Conservation (phyloP, 2,797 vertebrate species). For the Paramormyrops hopkinsi region DNA sequence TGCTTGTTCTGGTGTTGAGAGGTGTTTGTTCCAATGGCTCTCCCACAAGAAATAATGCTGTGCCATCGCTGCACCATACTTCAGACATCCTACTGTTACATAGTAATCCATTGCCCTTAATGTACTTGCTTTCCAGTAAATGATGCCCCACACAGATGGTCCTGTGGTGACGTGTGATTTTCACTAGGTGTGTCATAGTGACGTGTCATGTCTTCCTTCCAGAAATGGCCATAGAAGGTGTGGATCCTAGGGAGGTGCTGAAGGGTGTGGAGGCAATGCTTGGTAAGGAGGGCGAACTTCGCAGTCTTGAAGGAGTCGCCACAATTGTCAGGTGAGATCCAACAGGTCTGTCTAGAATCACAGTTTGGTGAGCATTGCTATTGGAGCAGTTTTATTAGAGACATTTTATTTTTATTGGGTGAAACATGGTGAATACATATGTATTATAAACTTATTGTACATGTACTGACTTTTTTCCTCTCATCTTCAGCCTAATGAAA, state of each 20-base stretch:
- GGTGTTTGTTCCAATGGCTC: constrained; percentile 18
- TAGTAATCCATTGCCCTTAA: neutral
- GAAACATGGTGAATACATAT: neutral
- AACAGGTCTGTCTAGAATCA: neutral
- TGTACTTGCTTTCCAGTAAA: neutral
- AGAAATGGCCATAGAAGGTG: constrained; percentile 80
- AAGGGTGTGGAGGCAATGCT: constrained; percentile 85
- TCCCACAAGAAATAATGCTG: neutral
- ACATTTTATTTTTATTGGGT: neutral
- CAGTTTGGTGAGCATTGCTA: neutral
- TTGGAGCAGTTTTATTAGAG: neutral
- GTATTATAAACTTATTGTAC: neutral
- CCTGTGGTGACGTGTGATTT: neutral
- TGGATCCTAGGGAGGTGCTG: constrained; percentile 88
- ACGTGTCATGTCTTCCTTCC: neutral
- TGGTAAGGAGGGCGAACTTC: constrained; percentile 86
- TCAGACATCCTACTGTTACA: neutral
- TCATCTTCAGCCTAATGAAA: constrained; percentile 79
- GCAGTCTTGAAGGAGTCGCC: constrained; percentile 81
- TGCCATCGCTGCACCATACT: neutral
- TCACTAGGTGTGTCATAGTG: neutral
- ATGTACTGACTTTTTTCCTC: neutral
- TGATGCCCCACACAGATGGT: neutral
- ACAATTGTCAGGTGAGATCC: constrained; percentile 80
- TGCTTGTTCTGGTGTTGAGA: neutral